A percentile compares a stretch with the other conserved stretches of the same genome.
Evolutionary conservation across 1,140 invertebrate genomes (phyloP).

Genomic region (Andrena cerasifolii): DNA sequence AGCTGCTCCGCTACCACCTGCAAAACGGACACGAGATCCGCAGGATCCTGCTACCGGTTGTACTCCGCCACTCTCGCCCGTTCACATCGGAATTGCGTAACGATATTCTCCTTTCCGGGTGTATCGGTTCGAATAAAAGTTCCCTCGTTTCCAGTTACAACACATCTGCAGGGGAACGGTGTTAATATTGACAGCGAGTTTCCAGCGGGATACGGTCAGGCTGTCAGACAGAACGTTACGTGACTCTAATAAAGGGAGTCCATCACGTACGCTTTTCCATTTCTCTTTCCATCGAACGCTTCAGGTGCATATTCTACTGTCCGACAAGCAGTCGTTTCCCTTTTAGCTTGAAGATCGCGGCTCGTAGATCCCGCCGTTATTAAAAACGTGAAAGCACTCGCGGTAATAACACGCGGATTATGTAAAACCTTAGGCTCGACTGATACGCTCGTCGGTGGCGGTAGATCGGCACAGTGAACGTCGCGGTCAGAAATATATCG

Average conservation of each 20-base stretch:
- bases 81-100: slow-evolving; percentile 28
- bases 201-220: slow-evolving; percentile 4
- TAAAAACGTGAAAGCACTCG: slow-evolving; percentile 1
- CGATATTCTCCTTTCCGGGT: slow-evolving; percentile 43
- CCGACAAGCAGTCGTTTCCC: not conserved
- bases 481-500: too few species aligned
- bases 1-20: not conserved
- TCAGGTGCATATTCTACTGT: not conserved
- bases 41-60: slow-evolving; percentile 14
- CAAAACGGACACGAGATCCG: not conserved
- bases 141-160: slow-evolving; percentile 32
- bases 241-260: slow-evolving; percentile 46
- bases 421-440: not conserved
- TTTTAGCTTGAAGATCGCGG: not conserved
- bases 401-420: not conserved
- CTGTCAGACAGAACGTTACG: slow-evolving; percentile 11
- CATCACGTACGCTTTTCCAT: not conserved
- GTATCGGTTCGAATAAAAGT: slow-evolving; percentile 26
- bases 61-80: not conserved
- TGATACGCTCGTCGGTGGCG: not conserved
- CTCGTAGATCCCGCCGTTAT: not conserved
- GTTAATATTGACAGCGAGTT: slow-evolving; percentile 45
- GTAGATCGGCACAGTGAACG: too few species aligned
- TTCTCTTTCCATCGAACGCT: not conserved
- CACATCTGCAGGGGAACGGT: slow-evolving; percentile 17